Conservation (phyloP, 1,140 invertebrate species). For the Drosophila teissieri region DNA sequence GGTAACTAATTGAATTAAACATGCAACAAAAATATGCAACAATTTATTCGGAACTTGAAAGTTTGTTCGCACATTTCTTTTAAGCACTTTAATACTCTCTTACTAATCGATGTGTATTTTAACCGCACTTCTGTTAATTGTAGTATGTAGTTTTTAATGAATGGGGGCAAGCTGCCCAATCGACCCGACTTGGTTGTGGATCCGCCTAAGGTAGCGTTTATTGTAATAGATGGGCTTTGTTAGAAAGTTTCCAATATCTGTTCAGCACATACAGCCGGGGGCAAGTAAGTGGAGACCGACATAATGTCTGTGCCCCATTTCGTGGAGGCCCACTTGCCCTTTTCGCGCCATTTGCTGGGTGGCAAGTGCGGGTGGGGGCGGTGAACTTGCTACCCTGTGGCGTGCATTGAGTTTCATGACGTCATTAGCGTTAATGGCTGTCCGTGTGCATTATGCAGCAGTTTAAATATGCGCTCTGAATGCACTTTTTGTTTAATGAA, state of each 20-base stretch:
- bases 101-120: no score
- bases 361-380: no score
- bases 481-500: conserved; percentile 65
- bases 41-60: no score
- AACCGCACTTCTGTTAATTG: neutral
- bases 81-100: no score
- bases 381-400: conserved; percentile 1
- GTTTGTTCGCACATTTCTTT: no score
- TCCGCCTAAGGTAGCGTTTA: neutral
- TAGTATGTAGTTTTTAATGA: neutral
- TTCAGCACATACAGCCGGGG: conserved; percentile 4
- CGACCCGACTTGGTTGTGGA: neutral
- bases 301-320: conserved; percentile 24
- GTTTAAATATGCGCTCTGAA: conserved; percentile 66
- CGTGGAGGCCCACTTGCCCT: conserved; percentile 9
- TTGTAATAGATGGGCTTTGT: neutral
- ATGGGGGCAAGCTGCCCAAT: neutral
- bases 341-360: neutral
- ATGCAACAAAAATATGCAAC: no score
- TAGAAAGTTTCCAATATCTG: conserved; percentile 51
- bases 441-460: conserved; percentile 64
- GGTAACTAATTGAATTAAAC: no score
- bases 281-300: conserved; percentile 27
- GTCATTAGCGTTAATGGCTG: conserved; percentile 75
- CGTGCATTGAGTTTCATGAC: conserved; percentile 73